These are phyloP conservation scores for Ficedula albicollis DNA, from an alignment of 2,797 vertebrate species.

Conservation along the genomic window DNA sequence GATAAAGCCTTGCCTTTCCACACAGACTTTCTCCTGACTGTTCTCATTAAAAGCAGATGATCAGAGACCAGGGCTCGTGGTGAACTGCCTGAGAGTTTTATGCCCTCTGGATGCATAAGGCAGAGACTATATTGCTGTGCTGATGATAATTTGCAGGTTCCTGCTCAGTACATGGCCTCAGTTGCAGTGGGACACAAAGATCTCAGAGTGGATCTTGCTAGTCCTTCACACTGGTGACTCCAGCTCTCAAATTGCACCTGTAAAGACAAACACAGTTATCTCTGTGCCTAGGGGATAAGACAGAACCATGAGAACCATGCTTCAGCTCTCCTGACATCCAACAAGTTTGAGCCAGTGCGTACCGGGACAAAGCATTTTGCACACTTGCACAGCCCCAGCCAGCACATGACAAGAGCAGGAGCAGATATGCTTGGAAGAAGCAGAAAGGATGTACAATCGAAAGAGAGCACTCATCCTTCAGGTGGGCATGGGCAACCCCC, in stretches of 20 bases:
- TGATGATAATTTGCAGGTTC: neutral
- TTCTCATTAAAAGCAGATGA: neutral
- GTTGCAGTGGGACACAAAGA: accelerated
- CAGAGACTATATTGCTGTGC: neutral
- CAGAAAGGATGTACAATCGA: neutral
- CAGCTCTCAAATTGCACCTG: neutral
- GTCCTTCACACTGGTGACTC: neutral
- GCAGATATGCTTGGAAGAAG: neutral
- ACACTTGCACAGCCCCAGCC: neutral
- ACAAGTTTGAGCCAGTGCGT: neutral
- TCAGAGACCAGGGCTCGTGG: neutral
- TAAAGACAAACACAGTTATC: neutral
- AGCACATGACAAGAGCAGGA: neutral
- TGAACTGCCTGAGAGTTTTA: neutral
- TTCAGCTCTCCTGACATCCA: neutral
- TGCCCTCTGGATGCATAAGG: neutral
- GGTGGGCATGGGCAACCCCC: neutral
- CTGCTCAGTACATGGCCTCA: neutral
- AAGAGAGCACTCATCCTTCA: neutral
- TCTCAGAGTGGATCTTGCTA: neutral
- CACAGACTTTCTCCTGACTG: neutral
- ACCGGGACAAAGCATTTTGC: neutral
- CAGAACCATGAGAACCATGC: neutral
- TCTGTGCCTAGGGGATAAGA: neutral
- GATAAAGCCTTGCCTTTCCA: neutral